Conservation (phyloP, 1,140 invertebrate genomes). For the Saccostrea echinata region DNA sequence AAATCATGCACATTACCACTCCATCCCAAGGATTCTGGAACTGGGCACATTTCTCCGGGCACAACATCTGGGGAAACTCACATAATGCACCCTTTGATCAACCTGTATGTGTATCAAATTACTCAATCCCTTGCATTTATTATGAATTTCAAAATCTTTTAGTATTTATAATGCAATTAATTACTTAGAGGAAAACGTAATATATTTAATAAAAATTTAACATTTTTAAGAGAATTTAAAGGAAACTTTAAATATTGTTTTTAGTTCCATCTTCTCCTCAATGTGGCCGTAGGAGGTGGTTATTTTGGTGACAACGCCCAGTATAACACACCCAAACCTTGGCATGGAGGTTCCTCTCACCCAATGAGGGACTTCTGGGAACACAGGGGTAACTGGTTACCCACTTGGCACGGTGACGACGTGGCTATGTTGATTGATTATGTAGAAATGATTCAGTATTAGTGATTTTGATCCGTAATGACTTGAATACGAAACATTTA, state of each 20-base stretch:
- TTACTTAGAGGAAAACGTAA: too few species aligned
- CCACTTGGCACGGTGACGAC: conserved; percentile 82
- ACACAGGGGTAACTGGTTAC: conserved; percentile 82
- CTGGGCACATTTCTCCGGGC: conserved; percentile 55
- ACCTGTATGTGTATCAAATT: not conserved
- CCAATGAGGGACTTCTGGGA: conserved; percentile 84
- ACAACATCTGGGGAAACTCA: conserved; percentile 55
- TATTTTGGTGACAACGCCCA: conserved; percentile 84
- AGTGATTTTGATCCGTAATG: not conserved
- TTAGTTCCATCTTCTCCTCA: conserved; percentile 86
- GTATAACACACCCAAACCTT: conserved; percentile 84
- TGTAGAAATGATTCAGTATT: conserved; percentile 61
- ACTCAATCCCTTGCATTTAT: not conserved
- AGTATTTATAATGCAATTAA: not conserved
- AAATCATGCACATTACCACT: conserved; percentile 43
- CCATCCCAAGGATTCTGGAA: conserved; percentile 53
- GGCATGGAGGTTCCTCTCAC: conserved; percentile 82
- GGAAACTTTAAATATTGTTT: not conserved
- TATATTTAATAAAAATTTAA: too few species aligned
- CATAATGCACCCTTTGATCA: conserved; percentile 61
- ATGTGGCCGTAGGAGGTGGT: conserved; percentile 87
- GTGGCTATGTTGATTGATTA: conserved; percentile 83
- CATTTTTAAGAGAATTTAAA: too few species aligned
- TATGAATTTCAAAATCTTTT: not conserved
- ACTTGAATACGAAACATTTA: too few species aligned